phyloP scores from a whole-genome alignment of 2,797 vertebrate genomes.

The Myoxocephalus aenaeus region DNA sequence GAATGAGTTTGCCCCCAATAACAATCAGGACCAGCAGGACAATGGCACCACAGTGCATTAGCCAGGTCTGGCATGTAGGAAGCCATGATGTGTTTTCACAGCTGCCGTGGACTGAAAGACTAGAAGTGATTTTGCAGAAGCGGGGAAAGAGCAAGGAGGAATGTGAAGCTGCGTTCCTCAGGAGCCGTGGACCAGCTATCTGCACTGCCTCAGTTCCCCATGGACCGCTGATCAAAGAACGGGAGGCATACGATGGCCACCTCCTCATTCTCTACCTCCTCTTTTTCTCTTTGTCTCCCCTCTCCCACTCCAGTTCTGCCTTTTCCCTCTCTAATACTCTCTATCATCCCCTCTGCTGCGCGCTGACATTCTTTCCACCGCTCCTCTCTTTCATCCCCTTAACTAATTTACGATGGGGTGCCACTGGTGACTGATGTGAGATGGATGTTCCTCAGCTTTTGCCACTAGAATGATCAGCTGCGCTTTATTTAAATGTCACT shows the following conservation, averaged over 20 bases:
- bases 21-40: slow-evolving; percentile 31
- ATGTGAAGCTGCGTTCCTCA: slow-evolving; percentile 76
- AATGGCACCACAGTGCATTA: slow-evolving; percentile 51
- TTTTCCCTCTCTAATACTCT: slow-evolving; percentile 3
- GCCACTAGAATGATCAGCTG: slow-evolving; percentile 47
- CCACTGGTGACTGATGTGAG: slow-evolving; percentile 44
- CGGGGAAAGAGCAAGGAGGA: slow-evolving; percentile 64
- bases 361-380: slow-evolving; percentile 40
- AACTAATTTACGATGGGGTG: slow-evolving; percentile 35
- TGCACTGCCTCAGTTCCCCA: slow-evolving; percentile 61
- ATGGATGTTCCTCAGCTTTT: slow-evolving; percentile 40
- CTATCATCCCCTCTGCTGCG: slow-evolving; percentile 43
- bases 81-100: slow-evolving; percentile 74
- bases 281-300: slow-evolving; percentile 50
- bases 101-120: slow-evolving; percentile 71
- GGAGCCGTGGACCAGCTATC: slow-evolving; percentile 72
- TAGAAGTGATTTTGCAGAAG: slow-evolving; percentile 70
- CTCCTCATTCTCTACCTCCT: slow-evolving; percentile 39
- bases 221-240: slow-evolving; percentile 81
- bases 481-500: slow-evolving; percentile 55
- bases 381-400: slow-evolving; percentile 54
- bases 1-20: background rate
- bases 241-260: slow-evolving; percentile 53
- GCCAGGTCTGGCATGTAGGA: slow-evolving; percentile 54
- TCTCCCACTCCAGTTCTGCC: slow-evolving; percentile 33